A percentile compares a stretch with the other conserved stretches of the same genome.
Conservation (phyloP, 2,888 invertebrate species). For the Periphyllus acericola region DNA sequence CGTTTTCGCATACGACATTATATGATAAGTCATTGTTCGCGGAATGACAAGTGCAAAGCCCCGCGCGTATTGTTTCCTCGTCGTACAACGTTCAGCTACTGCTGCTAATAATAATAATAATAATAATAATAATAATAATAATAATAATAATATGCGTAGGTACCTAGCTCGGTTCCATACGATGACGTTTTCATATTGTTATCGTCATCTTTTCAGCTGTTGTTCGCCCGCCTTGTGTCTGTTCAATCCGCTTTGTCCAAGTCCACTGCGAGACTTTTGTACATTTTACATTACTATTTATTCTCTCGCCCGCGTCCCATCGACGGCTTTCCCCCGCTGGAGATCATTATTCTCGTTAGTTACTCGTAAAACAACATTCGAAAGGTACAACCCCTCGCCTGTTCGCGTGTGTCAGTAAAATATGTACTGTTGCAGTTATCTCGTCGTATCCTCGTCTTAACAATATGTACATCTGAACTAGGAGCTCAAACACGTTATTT, state of each 20-base stretch:
- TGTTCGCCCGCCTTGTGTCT: background rate
- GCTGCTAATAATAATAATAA: no score
- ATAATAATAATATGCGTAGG: background rate
- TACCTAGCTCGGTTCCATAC: background rate
- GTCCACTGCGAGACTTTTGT: background rate
- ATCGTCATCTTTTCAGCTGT: background rate
- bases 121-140: no score
- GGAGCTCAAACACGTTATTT: background rate
- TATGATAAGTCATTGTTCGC: background rate
- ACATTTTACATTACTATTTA: background rate
- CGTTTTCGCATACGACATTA: no score
- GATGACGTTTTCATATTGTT: conserved; percentile 5
- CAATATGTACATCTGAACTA: background rate
- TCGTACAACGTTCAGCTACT: no score
- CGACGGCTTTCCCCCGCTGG: background rate
- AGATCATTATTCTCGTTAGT: background rate
- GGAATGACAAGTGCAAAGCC: background rate
- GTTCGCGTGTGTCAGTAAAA: no score
- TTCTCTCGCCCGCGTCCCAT: background rate
- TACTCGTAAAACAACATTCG: background rate
- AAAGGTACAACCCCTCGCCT: background rate
- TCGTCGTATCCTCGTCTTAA: no score
- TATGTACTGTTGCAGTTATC: no score
- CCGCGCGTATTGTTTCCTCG: background rate
- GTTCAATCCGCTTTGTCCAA: background rate